A percentile compares a stretch with the other conserved stretches of the same genome.
Conservation (phyloP, 2,113 vertebrate genomes). For the Anseranas semipalmata region DNA sequence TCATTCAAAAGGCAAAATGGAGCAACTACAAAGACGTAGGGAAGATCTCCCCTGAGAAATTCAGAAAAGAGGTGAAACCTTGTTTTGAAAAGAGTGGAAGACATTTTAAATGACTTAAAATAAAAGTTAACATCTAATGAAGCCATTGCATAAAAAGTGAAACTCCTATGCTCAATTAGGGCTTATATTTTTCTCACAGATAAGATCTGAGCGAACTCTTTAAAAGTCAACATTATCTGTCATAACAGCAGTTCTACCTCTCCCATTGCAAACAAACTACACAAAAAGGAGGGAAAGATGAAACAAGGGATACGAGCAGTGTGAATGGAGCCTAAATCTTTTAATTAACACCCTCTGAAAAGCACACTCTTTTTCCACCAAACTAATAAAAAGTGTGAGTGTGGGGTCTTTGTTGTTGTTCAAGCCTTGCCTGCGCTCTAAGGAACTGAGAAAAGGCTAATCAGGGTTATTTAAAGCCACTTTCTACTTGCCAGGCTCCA, state of each 20-base stretch:
- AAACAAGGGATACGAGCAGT: constrained; percentile 74
- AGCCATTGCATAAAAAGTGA: constrained; percentile 41
- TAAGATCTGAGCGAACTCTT: constrained; percentile 25
- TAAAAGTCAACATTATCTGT: constrained; percentile 87
- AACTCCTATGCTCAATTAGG: constrained; percentile 87
- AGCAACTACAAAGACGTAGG: not conserved
- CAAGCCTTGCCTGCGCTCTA: constrained; percentile 66
- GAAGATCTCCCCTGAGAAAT: not conserved
- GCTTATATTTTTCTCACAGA: constrained; percentile 78
- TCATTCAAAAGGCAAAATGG: not conserved
- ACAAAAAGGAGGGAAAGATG: constrained; percentile 72
- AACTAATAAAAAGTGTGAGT: constrained; percentile 89
- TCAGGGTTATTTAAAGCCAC: constrained; percentile 88
- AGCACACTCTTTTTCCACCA: constrained; percentile 87
- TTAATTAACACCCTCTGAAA: constrained; percentile 94
- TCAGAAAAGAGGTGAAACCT: not conserved
- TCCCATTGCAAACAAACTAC: constrained; percentile 72
- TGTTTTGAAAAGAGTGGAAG: not conserved
- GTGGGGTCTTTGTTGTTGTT: constrained; percentile 84
- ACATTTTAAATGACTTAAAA: constrained; percentile 20
- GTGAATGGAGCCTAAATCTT: constrained; percentile 89
- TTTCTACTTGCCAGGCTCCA: constrained; percentile 80
- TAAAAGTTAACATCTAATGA: constrained; percentile 35
- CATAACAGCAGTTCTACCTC: constrained; percentile 80
- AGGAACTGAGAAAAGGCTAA: constrained; percentile 80